These are phyloP conservation scores for Drosophila paranaensis DNA, from an alignment of 2,888 invertebrate genomes.

Conservation along the genomic window DNA sequence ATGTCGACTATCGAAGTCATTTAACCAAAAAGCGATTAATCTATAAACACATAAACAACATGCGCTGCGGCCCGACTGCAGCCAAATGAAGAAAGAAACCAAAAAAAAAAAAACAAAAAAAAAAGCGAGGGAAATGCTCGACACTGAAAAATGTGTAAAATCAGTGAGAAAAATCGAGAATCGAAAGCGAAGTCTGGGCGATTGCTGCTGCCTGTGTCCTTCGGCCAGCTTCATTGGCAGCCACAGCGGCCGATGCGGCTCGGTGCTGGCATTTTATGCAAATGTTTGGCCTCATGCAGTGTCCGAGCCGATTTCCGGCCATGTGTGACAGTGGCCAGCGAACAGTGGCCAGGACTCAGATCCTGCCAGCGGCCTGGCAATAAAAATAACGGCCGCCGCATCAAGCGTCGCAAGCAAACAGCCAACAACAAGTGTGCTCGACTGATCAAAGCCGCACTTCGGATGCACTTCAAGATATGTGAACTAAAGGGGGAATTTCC, in stretches of 20 bases:
- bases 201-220: conserved; percentile 1
- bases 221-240: conserved; percentile 33
- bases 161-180: conserved; percentile 78
- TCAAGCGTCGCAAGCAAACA: conserved; percentile 51
- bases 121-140: conserved; percentile 37
- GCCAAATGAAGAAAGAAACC: conserved; percentile 3
- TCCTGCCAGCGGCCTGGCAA: conserved; percentile 51
- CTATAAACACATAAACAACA: conserved; percentile 84
- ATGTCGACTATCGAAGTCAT: conserved; percentile 80
- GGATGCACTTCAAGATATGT: background rate
- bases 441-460: too few relatives aligned
- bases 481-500: too few relatives aligned
- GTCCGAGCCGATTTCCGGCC: conserved; percentile 76
- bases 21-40: conserved; percentile 83
- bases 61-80: conserved; percentile 48
- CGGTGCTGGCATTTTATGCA: conserved; percentile 71
- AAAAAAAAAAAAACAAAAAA: conserved; percentile 23
- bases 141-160: conserved; percentile 77
- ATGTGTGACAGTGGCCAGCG: conserved; percentile 73
- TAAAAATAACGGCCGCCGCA: conserved; percentile 63
- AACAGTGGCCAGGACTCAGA: conserved; percentile 38
- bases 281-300: conserved; percentile 78
- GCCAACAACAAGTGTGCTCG: conserved; percentile 16
- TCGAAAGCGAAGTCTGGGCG: conserved; percentile 38
- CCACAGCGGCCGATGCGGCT: conserved; percentile 20